phyloP scores from a whole-genome alignment of 2,113 vertebrate genomes.

The Pseudorectes ferrugineus region DNA sequence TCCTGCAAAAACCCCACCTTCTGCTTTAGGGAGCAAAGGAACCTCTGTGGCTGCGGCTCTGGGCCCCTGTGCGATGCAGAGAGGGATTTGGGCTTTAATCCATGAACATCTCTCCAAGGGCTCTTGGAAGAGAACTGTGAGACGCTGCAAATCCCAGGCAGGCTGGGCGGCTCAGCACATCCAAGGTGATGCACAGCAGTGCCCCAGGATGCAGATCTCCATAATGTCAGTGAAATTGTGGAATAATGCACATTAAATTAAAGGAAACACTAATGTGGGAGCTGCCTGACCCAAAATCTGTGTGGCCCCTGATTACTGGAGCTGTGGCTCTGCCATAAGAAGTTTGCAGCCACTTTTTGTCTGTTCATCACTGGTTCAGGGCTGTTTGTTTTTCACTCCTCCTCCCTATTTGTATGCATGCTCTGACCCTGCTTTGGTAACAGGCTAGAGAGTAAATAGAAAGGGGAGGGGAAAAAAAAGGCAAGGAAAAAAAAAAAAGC shows the following conservation, averaged over 20 bases:
- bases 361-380: not conserved
- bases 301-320: not conserved
- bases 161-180: not conserved
- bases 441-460: slow-evolving; percentile 70
- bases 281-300: not conserved
- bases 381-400: not conserved
- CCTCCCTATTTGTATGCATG: slow-evolving; percentile 63
- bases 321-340: not conserved
- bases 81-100: not conserved
- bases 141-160: not conserved
- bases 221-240: rapidly evolving
- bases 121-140: not conserved
- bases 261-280: rapidly evolving
- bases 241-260: not conserved
- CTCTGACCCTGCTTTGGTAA: slow-evolving; percentile 59
- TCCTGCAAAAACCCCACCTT: not conserved
- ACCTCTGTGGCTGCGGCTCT: rapidly evolving
- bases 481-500: not conserved
- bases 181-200: not conserved
- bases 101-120: not conserved
- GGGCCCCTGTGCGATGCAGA: not conserved
- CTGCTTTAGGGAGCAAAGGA: rapidly evolving
- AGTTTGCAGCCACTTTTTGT: not conserved
- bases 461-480: not conserved
- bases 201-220: not conserved